Percentiles rank a stretch among this genome's conserved stretches.
phyloP scores from a whole-genome alignment of 1,140 invertebrate species.

The Apis laboriosa region DNA sequence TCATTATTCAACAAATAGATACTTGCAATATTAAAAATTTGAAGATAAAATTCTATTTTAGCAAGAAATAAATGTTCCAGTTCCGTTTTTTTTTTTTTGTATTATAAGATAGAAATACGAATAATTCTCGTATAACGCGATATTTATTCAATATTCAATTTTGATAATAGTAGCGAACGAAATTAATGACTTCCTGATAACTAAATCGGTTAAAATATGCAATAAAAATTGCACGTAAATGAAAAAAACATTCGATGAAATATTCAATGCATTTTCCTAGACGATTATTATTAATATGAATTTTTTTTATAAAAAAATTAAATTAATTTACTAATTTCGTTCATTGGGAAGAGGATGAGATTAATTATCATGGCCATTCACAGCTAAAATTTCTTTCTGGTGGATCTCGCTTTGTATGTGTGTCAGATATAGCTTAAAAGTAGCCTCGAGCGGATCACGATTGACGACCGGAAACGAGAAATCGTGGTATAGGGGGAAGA shows the following conservation, averaged over 20 bases:
- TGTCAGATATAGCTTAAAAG: conserved; percentile 11
- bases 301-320: background rate
- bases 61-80: too few relatives aligned
- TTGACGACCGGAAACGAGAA: conserved; percentile 24
- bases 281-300: background rate
- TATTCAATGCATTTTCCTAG: conserved; percentile 5
- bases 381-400: conserved; percentile 2
- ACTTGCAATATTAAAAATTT: background rate
- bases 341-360: background rate
- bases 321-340: conserved; percentile 33
- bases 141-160: too few relatives aligned
- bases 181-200: too few relatives aligned
- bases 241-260: too few relatives aligned
- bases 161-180: too few relatives aligned
- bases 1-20: background rate
- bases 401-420: background rate
- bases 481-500: background rate
- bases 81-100: too few relatives aligned
- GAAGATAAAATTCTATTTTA: too few relatives aligned
- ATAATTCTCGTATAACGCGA: too few relatives aligned
- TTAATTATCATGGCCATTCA: conserved; percentile 29
- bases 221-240: too few relatives aligned
- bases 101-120: too few relatives aligned
- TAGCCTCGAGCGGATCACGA: conserved; percentile 26
- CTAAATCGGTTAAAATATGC: too few relatives aligned